phyloP scores from a whole-genome alignment of 1,140 invertebrate genomes.

The Chelonus insularis region DNA sequence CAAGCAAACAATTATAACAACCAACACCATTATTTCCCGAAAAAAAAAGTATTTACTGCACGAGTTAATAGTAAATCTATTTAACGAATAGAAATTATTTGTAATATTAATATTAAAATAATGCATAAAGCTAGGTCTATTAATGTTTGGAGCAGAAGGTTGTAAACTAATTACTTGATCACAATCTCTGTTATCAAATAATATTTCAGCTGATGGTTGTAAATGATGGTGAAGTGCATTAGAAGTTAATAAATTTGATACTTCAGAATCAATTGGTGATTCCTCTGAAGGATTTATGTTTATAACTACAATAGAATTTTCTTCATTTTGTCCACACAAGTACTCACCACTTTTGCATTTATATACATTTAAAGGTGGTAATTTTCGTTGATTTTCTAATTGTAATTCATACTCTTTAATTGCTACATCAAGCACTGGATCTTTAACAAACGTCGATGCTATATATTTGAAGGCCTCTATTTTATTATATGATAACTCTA shows the following conservation, averaged over 20 bases:
- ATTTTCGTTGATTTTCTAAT: slow-evolving; percentile 9
- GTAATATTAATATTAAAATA: no score
- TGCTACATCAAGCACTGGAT: slow-evolving; percentile 25
- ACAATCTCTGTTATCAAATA: no score
- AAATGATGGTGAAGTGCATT: no score
- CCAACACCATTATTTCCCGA: neutral
- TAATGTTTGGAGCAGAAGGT: no score
- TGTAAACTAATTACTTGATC: no score
- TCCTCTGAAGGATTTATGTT: neutral
- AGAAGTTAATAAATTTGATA: neutral
- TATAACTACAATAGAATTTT: slow-evolving; percentile 6
- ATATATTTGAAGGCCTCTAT: slow-evolving; percentile 41
- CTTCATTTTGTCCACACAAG: neutral
- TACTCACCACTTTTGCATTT: slow-evolving; percentile 33
- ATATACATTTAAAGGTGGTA: slow-evolving; percentile 31
- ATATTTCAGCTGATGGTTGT: no score
- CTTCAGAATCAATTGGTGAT: neutral
- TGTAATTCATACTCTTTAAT: slow-evolving; percentile 38
- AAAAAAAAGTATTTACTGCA: neutral
- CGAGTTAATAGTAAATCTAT: neutral
- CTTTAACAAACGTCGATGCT: slow-evolving; percentile 28
- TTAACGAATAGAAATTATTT: neutral
- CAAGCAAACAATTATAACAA: neutral
- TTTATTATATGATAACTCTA: slow-evolving; percentile 34
- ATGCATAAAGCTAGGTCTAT: no score